Evolutionary conservation across 2,113 vertebrate genomes (phyloP).

Genomic region (Zosterops borbonicus): DNA sequence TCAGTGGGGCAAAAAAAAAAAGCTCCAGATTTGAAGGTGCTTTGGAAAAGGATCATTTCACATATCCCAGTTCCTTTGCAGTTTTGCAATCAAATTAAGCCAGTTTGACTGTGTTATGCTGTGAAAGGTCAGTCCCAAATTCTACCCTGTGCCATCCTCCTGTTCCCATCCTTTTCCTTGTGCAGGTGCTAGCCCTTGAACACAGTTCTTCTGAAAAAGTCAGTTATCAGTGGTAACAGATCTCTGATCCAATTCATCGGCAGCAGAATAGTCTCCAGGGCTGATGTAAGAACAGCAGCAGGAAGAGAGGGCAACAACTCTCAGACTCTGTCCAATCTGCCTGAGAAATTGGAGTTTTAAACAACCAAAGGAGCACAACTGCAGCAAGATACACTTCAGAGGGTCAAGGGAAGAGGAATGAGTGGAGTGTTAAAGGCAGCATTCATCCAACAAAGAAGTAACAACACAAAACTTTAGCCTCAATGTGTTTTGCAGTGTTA

Average conservation of each 20-base stretch:
- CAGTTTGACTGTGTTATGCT: background rate
- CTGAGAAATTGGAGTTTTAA: background rate
- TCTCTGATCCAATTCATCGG: background rate
- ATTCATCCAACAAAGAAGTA: background rate
- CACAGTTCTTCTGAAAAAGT: background rate
- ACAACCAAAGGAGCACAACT: background rate
- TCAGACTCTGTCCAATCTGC: background rate
- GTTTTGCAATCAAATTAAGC: background rate
- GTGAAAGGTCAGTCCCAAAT: background rate
- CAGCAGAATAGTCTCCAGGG: background rate
- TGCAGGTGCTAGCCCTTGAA: rapidly evolving
- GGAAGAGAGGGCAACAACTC: background rate
- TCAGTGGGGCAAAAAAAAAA: background rate
- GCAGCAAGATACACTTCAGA: background rate
- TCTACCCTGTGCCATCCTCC: background rate
- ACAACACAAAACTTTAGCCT: background rate
- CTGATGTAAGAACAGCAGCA: background rate
- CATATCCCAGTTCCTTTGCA: background rate
- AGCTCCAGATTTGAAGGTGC: background rate
- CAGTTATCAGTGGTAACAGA: background rate
- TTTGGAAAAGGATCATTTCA: conserved; percentile 3
- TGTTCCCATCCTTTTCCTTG: background rate
- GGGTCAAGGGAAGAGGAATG: background rate
- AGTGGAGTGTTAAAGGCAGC: background rate
- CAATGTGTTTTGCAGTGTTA: background rate